Evolutionary conservation across 2,797 vertebrate species (phyloP).

Genomic region (Chaetodon trifasciatus): DNA sequence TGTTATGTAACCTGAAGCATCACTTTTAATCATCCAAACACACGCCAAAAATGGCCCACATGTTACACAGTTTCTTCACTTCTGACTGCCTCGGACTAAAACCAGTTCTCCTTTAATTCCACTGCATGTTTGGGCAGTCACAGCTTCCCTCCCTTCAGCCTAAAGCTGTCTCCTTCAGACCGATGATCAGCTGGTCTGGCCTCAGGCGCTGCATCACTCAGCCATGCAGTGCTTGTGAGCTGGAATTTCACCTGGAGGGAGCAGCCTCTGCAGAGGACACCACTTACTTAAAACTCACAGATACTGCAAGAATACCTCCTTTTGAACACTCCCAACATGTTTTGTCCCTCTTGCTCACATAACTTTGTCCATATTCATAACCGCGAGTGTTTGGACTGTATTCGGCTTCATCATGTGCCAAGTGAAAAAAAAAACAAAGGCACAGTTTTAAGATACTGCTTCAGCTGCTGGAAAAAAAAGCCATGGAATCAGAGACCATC

Average conservation of each 20-base stretch:
- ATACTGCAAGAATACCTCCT: slow-evolving; percentile 14
- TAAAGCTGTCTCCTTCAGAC: slow-evolving; percentile 49
- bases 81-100: neutral
- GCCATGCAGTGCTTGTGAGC: slow-evolving; percentile 34
- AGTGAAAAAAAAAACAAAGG: slow-evolving; percentile 22
- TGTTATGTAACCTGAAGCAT: slow-evolving; percentile 3
- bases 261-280: slow-evolving; percentile 51
- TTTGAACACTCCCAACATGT: slow-evolving; percentile 25
- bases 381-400: neutral
- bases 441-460: neutral
- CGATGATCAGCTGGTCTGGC: slow-evolving; percentile 46
- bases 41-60: neutral
- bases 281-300: slow-evolving; percentile 17
- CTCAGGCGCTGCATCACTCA: slow-evolving; percentile 55
- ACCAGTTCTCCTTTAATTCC: slow-evolving; percentile 17
- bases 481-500: slow-evolving; percentile 14
- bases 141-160: slow-evolving; percentile 1
- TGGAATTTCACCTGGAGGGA: slow-evolving; percentile 70
- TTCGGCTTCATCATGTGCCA: slow-evolving; percentile 17
- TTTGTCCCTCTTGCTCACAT: slow-evolving; percentile 6
- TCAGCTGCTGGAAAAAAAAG: slow-evolving; percentile 9
- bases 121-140: slow-evolving; percentile 39
- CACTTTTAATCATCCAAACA: neutral
- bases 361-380: neutral
- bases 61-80: neutral